These are phyloP conservation scores for Schizotus pectinicornis DNA, from an alignment of 2,888 invertebrate species.

Conservation along the genomic window DNA sequence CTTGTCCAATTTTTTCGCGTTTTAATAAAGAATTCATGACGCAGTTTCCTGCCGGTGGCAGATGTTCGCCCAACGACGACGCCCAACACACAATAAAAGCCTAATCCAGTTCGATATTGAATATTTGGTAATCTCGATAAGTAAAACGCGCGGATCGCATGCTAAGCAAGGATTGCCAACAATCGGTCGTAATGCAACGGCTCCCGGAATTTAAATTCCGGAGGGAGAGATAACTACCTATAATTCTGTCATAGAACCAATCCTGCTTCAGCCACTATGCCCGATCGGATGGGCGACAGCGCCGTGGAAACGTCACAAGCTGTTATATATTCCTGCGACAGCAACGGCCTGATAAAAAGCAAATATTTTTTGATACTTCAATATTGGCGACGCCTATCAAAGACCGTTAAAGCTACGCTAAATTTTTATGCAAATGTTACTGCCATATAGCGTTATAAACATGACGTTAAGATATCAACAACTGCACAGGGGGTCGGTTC, in stretches of 20 bases:
- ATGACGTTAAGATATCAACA: slow-evolving; percentile 15
- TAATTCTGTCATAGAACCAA: slow-evolving; percentile 46
- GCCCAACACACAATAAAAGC: slow-evolving; percentile 45
- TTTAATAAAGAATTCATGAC: slow-evolving; percentile 18
- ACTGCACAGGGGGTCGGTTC: background rate
- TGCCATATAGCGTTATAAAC: background rate
- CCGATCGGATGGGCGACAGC: slow-evolving; percentile 9
- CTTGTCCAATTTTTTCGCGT: slow-evolving; percentile 12
- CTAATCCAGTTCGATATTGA: slow-evolving; percentile 48
- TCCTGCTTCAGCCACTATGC: slow-evolving; percentile 33
- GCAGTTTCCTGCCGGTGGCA: slow-evolving; percentile 3
- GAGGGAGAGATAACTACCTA: slow-evolving; percentile 48
- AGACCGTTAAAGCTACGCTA: slow-evolving; percentile 8
- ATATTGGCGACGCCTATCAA: slow-evolving; percentile 14
- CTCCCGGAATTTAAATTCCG: slow-evolving; percentile 42
- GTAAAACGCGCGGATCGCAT: slow-evolving; percentile 44
- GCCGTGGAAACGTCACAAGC: slow-evolving; percentile 30
- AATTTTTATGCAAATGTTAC: slow-evolving; percentile 28
- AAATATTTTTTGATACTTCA: slow-evolving; percentile 31
- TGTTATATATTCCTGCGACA: slow-evolving; percentile 41
- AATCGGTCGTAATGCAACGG: slow-evolving; percentile 41
- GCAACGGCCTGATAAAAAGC: slow-evolving; percentile 40
- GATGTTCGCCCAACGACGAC: background rate
- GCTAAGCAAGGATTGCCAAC: slow-evolving; percentile 38
- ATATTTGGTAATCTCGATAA: slow-evolving; percentile 48